Base-by-base conservation (phyloP, 1,140 invertebrate genomes). In the Aradophagus sp. region DNA sequence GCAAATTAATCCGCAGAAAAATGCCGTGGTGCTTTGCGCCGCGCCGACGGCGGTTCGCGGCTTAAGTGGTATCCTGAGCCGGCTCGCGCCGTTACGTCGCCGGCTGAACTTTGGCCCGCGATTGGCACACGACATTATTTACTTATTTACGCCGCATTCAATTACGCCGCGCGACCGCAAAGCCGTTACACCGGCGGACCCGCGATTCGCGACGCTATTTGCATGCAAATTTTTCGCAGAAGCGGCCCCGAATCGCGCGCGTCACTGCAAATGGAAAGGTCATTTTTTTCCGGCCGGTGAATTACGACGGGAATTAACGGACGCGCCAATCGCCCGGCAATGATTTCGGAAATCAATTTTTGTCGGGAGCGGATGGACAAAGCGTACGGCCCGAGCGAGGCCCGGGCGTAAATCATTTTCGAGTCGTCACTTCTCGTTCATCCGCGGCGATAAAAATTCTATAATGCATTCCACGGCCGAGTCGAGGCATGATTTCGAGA, bases 81-180 rank as follows among this genome's bases (percentile, higher is more conserved):
- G 20, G 1, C 34, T 27, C 35, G 35, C 35, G 15, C 19, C 17
- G 34, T 38, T 45, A 31, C 39, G 52, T 34, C 42, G 41, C 41
- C n/a, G n/a, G 27, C 42, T 71, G 63, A 69, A 74, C 62, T 73
- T 63, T 56, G 71, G 27, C 29, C 73, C 23, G 29, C 62, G 52
- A 52, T 45, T 59, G 53, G 39, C 36, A 58, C 66, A 56, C 59
- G 79, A 83, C 79, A 80, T 83, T 81, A 82, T 82, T 83, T 82
- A 81, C 80, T 82, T 82, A 84, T 84, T 81, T 81, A 82, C 78
- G 80, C 74, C 74, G 77, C 81, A 82, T 84, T 83, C 82, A 84
- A 83, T 83, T 84, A 82, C 65, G 70, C 61, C 53, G 66, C 61
- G 50, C 75, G 66, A 82, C 82, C 82, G 74, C 82, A 84, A 78